These are phyloP conservation scores for Clitarchus hookeri DNA, from an alignment of 2,888 invertebrate genomes.

Conservation along the genomic window DNA sequence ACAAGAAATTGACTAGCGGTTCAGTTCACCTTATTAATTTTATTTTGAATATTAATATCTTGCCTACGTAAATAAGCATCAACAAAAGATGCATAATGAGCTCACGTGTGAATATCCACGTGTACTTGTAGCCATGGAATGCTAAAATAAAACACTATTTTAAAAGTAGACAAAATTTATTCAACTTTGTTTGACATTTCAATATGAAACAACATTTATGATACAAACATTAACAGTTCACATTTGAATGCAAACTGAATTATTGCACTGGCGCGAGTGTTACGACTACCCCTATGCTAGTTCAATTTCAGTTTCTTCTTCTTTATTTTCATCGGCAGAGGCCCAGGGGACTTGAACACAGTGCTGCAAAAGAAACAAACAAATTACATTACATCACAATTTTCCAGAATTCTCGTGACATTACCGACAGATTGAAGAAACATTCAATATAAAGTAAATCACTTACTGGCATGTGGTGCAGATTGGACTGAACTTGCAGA, in stretches of 20 bases:
- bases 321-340: slow-evolving; percentile 75
- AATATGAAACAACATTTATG: not conserved
- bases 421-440: not conserved
- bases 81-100: too few species aligned
- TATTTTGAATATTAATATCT: too few species aligned
- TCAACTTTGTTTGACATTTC: not conserved
- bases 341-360: slow-evolving; percentile 87
- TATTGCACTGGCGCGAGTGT: not conserved
- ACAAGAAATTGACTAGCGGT: too few species aligned
- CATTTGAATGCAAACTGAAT: not conserved
- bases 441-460: slow-evolving; percentile 43
- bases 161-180: too few species aligned
- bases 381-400: not conserved
- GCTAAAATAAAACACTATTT: too few species aligned
- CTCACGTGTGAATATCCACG: too few species aligned
- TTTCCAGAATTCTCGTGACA: not conserved
- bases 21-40: too few species aligned
- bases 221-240: not conserved
- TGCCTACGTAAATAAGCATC: too few species aligned
- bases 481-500: slow-evolving; percentile 96
- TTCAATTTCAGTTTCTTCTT: slow-evolving; percentile 74
- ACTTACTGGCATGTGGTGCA: slow-evolving; percentile 97
- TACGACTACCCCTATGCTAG: slow-evolving; percentile 34
- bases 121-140: too few species aligned
- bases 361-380: slow-evolving; percentile 66